These are phyloP conservation scores for Salvelinus namaycush DNA, from an alignment of 2,113 vertebrate species.

Conservation along the genomic window DNA sequence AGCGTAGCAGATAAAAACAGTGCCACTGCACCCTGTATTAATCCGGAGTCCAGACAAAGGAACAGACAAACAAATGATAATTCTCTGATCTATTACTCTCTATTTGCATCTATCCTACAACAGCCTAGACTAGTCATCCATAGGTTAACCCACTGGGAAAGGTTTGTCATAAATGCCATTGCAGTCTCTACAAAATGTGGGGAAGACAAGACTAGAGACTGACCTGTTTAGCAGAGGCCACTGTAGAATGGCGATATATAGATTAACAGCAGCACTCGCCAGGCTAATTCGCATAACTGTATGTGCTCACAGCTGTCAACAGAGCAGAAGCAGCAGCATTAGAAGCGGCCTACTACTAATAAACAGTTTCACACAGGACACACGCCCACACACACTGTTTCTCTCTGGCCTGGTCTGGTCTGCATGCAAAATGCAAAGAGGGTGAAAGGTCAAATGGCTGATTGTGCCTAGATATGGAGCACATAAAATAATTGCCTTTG, in stretches of 20 bases:
- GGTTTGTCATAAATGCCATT: neutral
- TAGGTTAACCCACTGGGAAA: neutral
- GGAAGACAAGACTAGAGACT: neutral
- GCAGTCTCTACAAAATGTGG: neutral
- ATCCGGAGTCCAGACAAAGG: neutral
- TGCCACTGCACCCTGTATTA: neutral
- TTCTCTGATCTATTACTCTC: neutral
- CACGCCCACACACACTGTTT: constrained; percentile 13
- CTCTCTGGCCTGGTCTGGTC: neutral
- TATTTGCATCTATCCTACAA: neutral
- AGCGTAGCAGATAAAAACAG: constrained; percentile 1
- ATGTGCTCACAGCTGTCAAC: constrained; percentile 50
- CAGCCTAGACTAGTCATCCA: neutral
- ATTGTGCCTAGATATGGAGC: constrained; percentile 28
- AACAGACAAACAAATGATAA: neutral
- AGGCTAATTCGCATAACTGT: constrained; percentile 41
- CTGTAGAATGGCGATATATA: constrained; percentile 1
- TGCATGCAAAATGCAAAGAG: constrained; percentile 25
- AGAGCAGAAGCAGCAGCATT: constrained; percentile 40
- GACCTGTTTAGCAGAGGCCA: neutral
- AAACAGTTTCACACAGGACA: constrained; percentile 33
- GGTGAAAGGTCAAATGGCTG: constrained; percentile 7
- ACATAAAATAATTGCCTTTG: constrained; percentile 10
- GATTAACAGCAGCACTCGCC: constrained; percentile 10
- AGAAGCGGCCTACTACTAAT: constrained; percentile 45